A percentile compares a stretch with the other conserved stretches of the same genome.
These are phyloP conservation scores for Trialeurodes vaporariorum DNA, from an alignment of 1,140 invertebrate species.

Conservation along the genomic window DNA sequence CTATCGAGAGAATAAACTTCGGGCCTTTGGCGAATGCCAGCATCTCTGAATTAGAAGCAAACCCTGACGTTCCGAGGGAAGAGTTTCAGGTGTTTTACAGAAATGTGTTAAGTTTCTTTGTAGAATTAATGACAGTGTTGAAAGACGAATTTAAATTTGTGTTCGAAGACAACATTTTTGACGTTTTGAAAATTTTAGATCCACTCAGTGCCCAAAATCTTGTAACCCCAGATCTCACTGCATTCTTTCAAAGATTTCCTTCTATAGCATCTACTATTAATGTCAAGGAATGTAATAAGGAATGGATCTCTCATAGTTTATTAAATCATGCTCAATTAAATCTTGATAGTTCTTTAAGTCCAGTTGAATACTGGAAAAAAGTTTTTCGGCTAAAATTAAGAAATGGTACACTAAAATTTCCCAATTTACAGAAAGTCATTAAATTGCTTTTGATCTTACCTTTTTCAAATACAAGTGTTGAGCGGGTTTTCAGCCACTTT, in stretches of 20 bases:
- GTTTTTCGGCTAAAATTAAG: constrained; percentile 6
- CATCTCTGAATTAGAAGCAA: constrained; percentile 10
- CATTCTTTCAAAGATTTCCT: constrained; percentile 16
- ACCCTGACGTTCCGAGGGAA: constrained; percentile 6
- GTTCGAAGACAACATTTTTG: constrained; percentile 13
- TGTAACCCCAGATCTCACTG: constrained; percentile 4
- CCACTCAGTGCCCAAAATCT: constrained; percentile 12
- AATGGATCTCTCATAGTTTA: constrained; percentile 19
- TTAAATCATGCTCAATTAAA: constrained; percentile 1
- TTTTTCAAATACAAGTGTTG: too few relatives aligned
- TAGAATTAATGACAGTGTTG: constrained; percentile 13
- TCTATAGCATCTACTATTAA: constrained; percentile 10
- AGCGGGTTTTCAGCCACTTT: too few relatives aligned
- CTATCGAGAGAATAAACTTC: constrained; percentile 12
- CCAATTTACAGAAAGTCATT: too few relatives aligned
- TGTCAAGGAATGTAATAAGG: constrained; percentile 11
- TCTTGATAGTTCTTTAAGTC: too few relatives aligned
- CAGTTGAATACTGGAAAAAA: constrained; percentile 12
- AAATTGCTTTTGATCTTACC: too few relatives aligned
- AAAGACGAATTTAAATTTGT: constrained; percentile 15
- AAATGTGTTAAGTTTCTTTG: constrained; percentile 13
- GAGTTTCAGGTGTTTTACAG: constrained; percentile 6
- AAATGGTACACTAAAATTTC: too few relatives aligned
- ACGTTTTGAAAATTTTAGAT: constrained; percentile 12
- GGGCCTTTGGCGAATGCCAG: constrained; percentile 8